These are phyloP conservation scores for Metellina segmentata DNA, from an alignment of 2,888 invertebrate species.

Conservation along the genomic window DNA sequence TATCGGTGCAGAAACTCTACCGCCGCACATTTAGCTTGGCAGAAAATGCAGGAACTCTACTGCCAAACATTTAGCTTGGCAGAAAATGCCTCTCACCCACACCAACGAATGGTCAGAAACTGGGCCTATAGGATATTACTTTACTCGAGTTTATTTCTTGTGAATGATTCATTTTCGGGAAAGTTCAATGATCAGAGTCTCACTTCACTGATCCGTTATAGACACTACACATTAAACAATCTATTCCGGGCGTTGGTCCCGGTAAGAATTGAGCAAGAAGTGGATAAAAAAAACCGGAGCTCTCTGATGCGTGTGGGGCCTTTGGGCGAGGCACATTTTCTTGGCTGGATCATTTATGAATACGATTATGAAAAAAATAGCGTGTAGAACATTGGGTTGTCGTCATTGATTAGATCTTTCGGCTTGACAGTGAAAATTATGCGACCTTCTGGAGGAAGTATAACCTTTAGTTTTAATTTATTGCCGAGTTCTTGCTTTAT, in stretches of 20 bases:
- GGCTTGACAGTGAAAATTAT: too few relatives aligned
- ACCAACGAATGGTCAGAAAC: neutral
- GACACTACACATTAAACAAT: neutral
- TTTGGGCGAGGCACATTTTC: conserved; percentile 57
- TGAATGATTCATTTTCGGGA: neutral
- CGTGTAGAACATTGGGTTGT: too few relatives aligned
- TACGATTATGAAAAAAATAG: too few relatives aligned
- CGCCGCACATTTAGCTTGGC: too few relatives aligned
- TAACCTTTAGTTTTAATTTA: too few relatives aligned
- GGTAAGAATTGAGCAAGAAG: neutral
- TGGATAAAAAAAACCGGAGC: conserved; percentile 4
- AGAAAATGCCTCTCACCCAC: too few relatives aligned
- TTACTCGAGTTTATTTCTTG: neutral
- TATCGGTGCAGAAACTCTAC: too few relatives aligned
- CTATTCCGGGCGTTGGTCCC: conserved; percentile 27
- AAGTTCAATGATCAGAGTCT: neutral
- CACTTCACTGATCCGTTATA: neutral
- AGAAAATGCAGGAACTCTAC: too few relatives aligned
- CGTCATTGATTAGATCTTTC: too few relatives aligned
- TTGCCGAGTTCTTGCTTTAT: too few relatives aligned
- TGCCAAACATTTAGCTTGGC: too few relatives aligned
- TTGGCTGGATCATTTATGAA: neutral
- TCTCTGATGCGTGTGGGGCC: conserved; percentile 25
- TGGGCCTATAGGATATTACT: neutral
- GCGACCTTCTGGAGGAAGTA: too few relatives aligned